These are phyloP conservation scores for Tipula vernalis DNA, from an alignment of 2,888 invertebrate genomes.

Conservation along the genomic window DNA sequence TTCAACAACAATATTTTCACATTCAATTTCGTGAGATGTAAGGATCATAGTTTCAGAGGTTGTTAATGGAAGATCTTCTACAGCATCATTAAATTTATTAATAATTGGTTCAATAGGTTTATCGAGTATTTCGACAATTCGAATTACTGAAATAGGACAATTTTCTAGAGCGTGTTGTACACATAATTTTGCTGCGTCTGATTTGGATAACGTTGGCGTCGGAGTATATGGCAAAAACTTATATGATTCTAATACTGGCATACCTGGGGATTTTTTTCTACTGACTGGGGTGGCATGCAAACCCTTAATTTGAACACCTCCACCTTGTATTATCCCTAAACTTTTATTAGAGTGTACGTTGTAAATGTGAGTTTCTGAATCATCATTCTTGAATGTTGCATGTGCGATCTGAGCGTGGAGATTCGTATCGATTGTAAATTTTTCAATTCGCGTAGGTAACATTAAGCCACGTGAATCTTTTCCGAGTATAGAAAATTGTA, in stretches of 20 bases:
- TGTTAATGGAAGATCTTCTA: conserved; percentile 55
- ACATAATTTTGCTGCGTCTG: conserved; percentile 44
- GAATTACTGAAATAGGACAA: conserved; percentile 45
- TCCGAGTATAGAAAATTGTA: conserved; percentile 68
- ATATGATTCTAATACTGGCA: conserved; percentile 65
- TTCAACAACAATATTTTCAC: conserved; percentile 43
- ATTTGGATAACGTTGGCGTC: conserved; percentile 21
- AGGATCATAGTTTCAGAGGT: conserved; percentile 52
- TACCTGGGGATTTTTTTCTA: conserved; percentile 49
- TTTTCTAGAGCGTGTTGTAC: conserved; percentile 67
- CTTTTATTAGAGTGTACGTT: conserved; percentile 21
- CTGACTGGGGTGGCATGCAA: conserved; percentile 65
- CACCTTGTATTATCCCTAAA: conserved; percentile 41
- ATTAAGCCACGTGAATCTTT: conserved; percentile 54
- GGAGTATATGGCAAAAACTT: conserved; percentile 54
- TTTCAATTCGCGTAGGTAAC: conserved; percentile 63
- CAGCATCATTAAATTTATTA: conserved; percentile 41
- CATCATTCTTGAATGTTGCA: conserved; percentile 23
- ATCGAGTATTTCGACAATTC: conserved; percentile 42
- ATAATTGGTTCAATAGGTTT: conserved; percentile 40
- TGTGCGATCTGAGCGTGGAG: conserved; percentile 35
- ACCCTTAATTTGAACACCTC: conserved; percentile 66
- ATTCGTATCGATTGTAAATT: conserved; percentile 53
- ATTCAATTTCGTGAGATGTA: conserved; percentile 25
- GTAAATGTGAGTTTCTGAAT: conserved; percentile 11